Percentiles rank a stretch among this genome's conserved stretches.
These are phyloP conservation scores for Mustela lutreola DNA, from an alignment of 2,113 vertebrate species.

Conservation along the genomic window DNA sequence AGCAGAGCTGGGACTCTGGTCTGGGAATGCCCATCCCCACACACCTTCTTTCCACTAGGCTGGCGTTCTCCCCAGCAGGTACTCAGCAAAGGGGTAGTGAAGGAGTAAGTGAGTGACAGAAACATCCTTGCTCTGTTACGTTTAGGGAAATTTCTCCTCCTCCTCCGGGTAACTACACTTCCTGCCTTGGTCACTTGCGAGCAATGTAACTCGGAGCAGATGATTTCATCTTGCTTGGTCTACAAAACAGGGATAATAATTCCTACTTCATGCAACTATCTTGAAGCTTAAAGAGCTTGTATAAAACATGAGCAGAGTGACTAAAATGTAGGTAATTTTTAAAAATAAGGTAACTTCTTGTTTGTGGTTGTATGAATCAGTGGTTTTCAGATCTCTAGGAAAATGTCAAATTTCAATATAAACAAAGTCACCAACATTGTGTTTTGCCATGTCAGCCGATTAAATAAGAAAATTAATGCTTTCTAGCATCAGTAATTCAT, in stretches of 20 bases:
- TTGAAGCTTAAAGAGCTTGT: background rate
- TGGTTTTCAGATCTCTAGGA: background rate
- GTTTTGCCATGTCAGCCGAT: background rate
- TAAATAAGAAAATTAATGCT: background rate
- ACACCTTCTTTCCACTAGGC: background rate
- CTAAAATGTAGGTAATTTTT: background rate
- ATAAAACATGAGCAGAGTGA: background rate
- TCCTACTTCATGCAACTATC: background rate
- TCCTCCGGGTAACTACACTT: background rate
- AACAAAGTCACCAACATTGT: background rate
- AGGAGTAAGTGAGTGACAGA: background rate
- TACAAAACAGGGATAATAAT: background rate
- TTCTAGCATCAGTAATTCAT: background rate
- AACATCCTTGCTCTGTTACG: background rate
- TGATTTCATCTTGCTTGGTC: background rate
- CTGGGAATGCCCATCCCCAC: background rate
- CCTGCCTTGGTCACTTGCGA: background rate
- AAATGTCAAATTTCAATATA: constrained; percentile 19
- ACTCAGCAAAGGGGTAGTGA: background rate
- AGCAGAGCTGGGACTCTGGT: background rate
- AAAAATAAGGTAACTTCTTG: background rate
- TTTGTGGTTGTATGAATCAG: background rate
- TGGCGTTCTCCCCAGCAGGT: background rate
- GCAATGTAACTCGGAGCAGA: background rate
- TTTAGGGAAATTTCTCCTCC: background rate